These are phyloP conservation scores for Synaphobranchus kaupii DNA, from an alignment of 2,797 vertebrate genomes.

Conservation along the genomic window DNA sequence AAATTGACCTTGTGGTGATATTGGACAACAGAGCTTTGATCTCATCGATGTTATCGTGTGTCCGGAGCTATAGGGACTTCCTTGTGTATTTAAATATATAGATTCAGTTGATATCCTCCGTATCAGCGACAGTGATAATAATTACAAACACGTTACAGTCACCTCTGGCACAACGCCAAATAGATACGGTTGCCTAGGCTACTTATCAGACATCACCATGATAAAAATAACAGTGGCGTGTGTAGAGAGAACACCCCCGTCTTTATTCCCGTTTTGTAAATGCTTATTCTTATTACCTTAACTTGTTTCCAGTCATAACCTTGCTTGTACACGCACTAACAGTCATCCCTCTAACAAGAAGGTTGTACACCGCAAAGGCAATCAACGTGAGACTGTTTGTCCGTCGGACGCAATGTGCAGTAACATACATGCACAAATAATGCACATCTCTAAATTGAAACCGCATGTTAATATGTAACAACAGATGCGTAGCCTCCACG, in stretches of 20 bases:
- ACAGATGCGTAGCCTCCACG: background rate
- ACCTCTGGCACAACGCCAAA: constrained; percentile 6
- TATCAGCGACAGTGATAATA: background rate
- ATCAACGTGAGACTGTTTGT: background rate
- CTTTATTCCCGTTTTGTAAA: background rate
- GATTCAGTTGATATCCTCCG: background rate
- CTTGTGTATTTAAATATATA: background rate
- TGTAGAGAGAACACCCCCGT: background rate
- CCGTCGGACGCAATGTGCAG: background rate
- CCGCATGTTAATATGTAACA: background rate
- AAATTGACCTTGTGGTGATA: background rate
- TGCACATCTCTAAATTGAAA: background rate
- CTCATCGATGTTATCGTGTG: background rate
- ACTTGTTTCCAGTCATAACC: background rate
- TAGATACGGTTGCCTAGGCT: background rate
- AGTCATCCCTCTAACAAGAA: background rate
- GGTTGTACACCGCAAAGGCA: too few relatives aligned
- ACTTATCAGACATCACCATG: background rate
- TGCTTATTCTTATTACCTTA: background rate
- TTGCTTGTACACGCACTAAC: background rate
- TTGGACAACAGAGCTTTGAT: background rate
- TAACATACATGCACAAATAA: background rate
- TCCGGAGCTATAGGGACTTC: background rate
- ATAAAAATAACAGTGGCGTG: background rate
- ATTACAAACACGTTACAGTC: background rate